Evolutionary conservation across 2,113 vertebrate genomes (phyloP).

Genomic region (Entomyzon cyanotis): DNA sequence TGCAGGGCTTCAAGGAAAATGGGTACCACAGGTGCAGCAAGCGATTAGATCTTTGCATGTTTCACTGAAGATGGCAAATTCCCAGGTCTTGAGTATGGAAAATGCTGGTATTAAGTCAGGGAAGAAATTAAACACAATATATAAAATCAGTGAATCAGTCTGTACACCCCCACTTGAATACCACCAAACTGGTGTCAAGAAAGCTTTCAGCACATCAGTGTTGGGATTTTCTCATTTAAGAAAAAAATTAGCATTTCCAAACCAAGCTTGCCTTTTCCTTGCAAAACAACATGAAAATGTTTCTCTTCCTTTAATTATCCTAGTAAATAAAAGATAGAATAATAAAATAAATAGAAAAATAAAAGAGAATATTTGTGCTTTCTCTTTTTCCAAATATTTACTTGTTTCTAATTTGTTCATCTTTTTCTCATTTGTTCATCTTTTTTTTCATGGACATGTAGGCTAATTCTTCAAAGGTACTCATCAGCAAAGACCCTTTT

Average conservation of each 20-base stretch:
- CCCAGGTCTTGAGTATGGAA: not conserved
- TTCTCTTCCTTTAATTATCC: not conserved
- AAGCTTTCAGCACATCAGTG: not conserved
- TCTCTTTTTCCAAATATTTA: not conserved
- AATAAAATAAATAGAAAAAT: not conserved
- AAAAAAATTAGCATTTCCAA: constrained; percentile 6
- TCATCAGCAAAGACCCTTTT: not conserved
- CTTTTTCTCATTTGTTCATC: not conserved
- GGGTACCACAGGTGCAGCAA: not conserved
- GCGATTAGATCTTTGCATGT: not conserved
- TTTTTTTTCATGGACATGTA: not conserved
- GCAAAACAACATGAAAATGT: not conserved
- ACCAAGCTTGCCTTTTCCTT: not conserved
- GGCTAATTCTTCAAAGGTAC: not conserved
- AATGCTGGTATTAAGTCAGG: not conserved
- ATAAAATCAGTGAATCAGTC: not conserved
- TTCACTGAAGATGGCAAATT: not conserved
- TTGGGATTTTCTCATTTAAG: not conserved
- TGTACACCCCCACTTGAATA: not conserved
- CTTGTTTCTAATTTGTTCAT: not conserved
- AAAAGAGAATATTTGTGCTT: not conserved
- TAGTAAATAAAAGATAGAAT: not conserved
- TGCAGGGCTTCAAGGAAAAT: not conserved
- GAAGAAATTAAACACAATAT: not conserved
- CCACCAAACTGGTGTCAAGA: not conserved